Conservation (phyloP, 2,888 invertebrate genomes). For the Elmis aenea region DNA sequence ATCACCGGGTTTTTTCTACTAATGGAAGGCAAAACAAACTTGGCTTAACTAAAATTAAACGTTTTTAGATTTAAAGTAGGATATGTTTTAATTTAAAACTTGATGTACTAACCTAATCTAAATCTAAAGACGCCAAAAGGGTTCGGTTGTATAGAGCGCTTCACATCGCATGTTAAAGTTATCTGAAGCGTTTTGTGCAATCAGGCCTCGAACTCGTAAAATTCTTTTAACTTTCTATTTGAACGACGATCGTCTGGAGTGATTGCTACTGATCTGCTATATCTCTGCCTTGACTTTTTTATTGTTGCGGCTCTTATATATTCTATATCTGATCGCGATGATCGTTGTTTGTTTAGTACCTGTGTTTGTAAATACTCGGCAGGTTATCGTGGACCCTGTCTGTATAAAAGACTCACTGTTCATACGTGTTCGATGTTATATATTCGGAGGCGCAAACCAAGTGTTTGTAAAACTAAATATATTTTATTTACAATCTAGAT, state of each 20-base stretch:
- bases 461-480: slow-evolving; percentile 35
- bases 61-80: no score
- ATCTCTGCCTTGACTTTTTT: slow-evolving; percentile 18
- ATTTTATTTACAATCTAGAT: slow-evolving; percentile 44
- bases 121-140: no score
- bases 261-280: slow-evolving; percentile 15
- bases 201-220: no score
- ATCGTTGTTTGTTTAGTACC: slow-evolving; percentile 30
- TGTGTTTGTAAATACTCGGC: slow-evolving; percentile 38
- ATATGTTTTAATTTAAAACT: no score
- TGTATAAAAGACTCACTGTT: slow-evolving; percentile 35
- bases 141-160: background rate
- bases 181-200: no score
- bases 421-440: slow-evolving; percentile 41
- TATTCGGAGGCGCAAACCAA: slow-evolving; percentile 31
- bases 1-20: no score
- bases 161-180: slow-evolving; percentile 1
- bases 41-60: no score
- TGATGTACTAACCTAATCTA: no score
- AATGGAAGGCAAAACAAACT: no score
- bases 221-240: background rate
- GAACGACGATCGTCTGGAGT: background rate
- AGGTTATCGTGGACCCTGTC: slow-evolving; percentile 39
- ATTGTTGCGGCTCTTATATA: slow-evolving; percentile 25
- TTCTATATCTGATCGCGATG: slow-evolving; percentile 23